A percentile compares a stretch with the other conserved stretches of the same genome.
phyloP scores from a whole-genome alignment of 1,140 invertebrate genomes.

The Harpegnathos saltator region DNA sequence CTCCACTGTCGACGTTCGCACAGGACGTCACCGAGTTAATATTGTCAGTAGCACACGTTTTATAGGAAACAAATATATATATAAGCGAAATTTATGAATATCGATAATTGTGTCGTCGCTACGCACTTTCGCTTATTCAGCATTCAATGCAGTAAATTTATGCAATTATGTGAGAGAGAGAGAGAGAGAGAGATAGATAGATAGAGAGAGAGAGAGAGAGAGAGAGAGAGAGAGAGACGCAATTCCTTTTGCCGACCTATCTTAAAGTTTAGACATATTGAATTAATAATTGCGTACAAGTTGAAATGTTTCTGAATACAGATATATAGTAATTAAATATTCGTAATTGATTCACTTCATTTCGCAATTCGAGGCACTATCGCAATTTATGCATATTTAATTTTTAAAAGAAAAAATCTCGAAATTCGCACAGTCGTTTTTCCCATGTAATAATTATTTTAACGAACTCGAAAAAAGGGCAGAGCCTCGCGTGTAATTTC shows the following conservation, averaged over 20 bases:
- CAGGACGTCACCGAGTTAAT: too few species aligned
- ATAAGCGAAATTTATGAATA: too few species aligned
- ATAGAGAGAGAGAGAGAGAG: not conserved
- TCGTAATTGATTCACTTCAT: too few species aligned
- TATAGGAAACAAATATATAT: too few species aligned
- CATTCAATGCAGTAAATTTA: conserved; percentile 7
- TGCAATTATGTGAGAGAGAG: not conserved
- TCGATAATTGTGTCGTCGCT: not conserved
- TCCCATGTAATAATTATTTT: not conserved
- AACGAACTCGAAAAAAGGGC: not conserved
- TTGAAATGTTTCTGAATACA: not conserved
- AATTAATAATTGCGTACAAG: not conserved
- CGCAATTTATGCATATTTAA: not conserved
- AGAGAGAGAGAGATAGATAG: too few species aligned
- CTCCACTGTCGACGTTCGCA: too few species aligned
- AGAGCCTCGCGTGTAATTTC: not conserved
- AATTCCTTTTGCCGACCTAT: not conserved
- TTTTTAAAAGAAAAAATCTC: not conserved
- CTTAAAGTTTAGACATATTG: not conserved
- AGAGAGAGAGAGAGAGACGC: not conserved
- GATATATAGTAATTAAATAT: too few species aligned
- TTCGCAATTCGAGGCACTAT: too few species aligned
- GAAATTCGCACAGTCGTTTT: not conserved
- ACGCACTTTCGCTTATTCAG: conserved; percentile 38
- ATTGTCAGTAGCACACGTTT: too few species aligned